Conservation (phyloP, 2,797 vertebrate genomes). For the Vireo griseus region DNA sequence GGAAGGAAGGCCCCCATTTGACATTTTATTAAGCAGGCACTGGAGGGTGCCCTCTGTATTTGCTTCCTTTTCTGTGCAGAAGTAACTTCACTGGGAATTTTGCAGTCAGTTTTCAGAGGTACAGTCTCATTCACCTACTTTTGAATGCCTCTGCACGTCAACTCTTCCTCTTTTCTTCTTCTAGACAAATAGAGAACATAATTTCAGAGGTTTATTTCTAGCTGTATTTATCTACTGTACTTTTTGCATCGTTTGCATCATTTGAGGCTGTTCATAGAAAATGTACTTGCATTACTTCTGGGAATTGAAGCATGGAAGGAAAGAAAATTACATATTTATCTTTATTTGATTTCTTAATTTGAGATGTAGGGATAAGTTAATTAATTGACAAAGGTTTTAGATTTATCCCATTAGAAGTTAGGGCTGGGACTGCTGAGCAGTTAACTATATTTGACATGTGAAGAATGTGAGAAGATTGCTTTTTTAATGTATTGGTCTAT, state of each 20-base stretch:
- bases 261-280: not conserved
- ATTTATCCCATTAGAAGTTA: constrained; percentile 37
- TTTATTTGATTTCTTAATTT: constrained; percentile 64
- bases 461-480: not conserved
- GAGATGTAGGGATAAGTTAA: constrained; percentile 21
- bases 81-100: not conserved
- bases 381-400: constrained; percentile 52
- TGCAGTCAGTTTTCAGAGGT: not conserved
- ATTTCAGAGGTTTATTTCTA: not conserved
- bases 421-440: not conserved
- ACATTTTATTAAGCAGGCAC: not conserved
- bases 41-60: not conserved
- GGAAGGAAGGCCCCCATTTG: not conserved
- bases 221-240: not conserved
- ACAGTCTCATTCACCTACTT: not conserved
- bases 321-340: constrained; percentile 58
- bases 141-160: not conserved
- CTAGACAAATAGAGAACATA: not conserved
- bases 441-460: constrained; percentile 11
- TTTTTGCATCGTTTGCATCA: not conserved
- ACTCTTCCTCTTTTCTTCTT: not conserved
- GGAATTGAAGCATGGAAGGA: constrained; percentile 32
- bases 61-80: not conserved
- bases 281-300: not conserved
- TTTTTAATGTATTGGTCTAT: fast-evolving